A percentile compares a stretch with the other conserved stretches of the same genome.
phyloP scores from a whole-genome alignment of 1,140 invertebrate species.

The Temnothorax longispinosus region DNA sequence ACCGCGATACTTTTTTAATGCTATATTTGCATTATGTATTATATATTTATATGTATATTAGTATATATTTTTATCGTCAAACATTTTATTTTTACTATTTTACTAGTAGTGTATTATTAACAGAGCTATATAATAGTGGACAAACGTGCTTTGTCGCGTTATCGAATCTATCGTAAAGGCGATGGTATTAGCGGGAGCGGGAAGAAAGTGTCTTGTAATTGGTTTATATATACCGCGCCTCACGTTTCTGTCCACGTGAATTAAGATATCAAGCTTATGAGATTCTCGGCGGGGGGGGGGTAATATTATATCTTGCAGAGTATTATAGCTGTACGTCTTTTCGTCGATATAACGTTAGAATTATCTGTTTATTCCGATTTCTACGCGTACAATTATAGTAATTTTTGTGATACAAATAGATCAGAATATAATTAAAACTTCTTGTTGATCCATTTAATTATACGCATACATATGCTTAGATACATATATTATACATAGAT shows the following conservation, averaged over 20 bases:
- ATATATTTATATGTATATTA: too few species aligned
- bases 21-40: too few species aligned
- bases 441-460: neutral
- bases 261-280: neutral
- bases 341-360: neutral
- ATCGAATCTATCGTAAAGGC: neutral
- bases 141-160: neutral
- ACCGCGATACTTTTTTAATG: too few species aligned
- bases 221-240: neutral
- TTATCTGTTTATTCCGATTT: neutral
- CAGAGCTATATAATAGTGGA: neutral
- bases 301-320: neutral
- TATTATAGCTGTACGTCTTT: neutral
- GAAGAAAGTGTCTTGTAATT: neutral
- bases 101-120: neutral
- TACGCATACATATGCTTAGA: neutral
- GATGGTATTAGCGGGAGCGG: neutral
- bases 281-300: neutral
- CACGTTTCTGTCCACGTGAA: conserved; percentile 12
- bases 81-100: neutral
- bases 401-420: neutral
- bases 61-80: neutral
- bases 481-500: too few species aligned
- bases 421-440: neutral
- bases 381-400: neutral